Evolutionary conservation across 2,797 vertebrate species (phyloP).

Genomic region (Champsocephalus gunnari): DNA sequence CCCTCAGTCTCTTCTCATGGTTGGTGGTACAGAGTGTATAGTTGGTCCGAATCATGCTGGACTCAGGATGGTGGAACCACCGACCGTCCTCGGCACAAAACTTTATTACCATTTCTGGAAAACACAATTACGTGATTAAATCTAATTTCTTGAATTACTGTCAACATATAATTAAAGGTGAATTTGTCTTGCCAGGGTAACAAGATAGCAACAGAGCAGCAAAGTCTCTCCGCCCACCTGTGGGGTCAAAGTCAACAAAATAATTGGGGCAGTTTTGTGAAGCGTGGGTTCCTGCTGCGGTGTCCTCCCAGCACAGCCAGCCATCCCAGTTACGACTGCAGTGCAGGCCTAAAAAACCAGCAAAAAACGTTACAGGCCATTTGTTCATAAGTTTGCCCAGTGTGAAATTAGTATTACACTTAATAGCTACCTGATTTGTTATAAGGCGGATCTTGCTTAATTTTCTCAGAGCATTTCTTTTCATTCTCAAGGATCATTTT

Average conservation of each 20-base stretch:
- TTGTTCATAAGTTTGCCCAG: not conserved
- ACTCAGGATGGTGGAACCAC: constrained; percentile 92
- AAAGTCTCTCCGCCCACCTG: constrained; percentile 79
- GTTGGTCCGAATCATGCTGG: constrained; percentile 92
- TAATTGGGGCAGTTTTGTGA: constrained; percentile 91
- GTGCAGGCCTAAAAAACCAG: constrained; percentile 80
- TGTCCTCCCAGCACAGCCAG: constrained; percentile 96
- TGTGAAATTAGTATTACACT: not conserved
- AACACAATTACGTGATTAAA: constrained; percentile 7
- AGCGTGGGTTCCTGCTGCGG: constrained; percentile 84
- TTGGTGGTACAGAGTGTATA: constrained; percentile 89
- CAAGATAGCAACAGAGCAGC: not conserved
- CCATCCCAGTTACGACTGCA: constrained; percentile 96
- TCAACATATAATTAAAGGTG: not conserved
- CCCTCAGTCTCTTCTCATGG: constrained; percentile 88
- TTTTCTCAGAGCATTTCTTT: constrained; percentile 91
- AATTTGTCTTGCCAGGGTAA: constrained; percentile 13
- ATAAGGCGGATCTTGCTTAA: constrained; percentile 86
- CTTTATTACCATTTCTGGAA: constrained; percentile 89
- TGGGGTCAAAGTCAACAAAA: constrained; percentile 89
- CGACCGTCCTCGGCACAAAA: constrained; percentile 90
- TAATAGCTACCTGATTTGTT: constrained; percentile 87
- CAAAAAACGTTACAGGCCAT: not conserved
- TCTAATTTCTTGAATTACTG: not conserved
- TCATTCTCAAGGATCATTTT: constrained; percentile 88